Percentiles rank a stretch among this genome's conserved stretches.
These are phyloP conservation scores for Formicarius rufipectus DNA, from an alignment of 2,113 vertebrate genomes.

Conservation along the genomic window DNA sequence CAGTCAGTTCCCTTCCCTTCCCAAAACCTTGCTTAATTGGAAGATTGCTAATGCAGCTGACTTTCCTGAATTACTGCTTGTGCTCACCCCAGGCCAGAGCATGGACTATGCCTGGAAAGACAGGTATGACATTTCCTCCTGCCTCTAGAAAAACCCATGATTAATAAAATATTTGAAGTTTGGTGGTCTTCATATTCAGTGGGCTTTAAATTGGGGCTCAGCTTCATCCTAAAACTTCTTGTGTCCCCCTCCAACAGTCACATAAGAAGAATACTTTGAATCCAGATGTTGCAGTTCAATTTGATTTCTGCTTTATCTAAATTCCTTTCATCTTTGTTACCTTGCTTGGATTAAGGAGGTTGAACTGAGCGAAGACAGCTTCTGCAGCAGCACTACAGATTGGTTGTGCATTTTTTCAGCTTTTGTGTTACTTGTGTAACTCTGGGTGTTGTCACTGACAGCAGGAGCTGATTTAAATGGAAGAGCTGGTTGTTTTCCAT, in stretches of 20 bases:
- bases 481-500: slow-evolving; percentile 33
- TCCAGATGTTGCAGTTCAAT: neutral
- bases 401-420: neutral
- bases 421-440: slow-evolving; percentile 14
- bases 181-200: neutral
- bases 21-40: neutral
- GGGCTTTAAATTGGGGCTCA: neutral
- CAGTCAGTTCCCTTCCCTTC: neutral
- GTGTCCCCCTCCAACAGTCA: neutral
- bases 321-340: slow-evolving; percentile 20
- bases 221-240: neutral
- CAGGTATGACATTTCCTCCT: neutral
- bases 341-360: neutral
- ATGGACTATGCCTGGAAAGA: neutral
- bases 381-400: neutral
- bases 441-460: slow-evolving; percentile 21
- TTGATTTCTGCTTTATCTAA: neutral
- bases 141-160: neutral
- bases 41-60: fast-evolving
- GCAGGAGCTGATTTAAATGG: slow-evolving; percentile 41
- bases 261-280: neutral
- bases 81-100: neutral
- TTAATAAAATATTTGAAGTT: neutral
- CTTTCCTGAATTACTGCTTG: neutral
- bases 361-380: neutral